phyloP scores from a whole-genome alignment of 2,797 vertebrate genomes.

The Phoebastria nigripes region DNA sequence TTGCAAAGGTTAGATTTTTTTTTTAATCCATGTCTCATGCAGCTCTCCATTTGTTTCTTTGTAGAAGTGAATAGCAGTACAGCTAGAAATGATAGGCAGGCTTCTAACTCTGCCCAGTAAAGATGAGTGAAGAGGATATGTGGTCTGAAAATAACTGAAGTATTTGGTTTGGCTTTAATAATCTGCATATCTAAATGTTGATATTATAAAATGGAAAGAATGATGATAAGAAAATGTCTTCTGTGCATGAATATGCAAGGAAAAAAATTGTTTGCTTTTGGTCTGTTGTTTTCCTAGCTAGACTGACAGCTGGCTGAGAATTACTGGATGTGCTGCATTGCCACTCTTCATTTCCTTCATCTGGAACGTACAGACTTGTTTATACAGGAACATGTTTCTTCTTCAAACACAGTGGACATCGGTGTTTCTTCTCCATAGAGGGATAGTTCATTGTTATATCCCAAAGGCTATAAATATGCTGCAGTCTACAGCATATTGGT shows the following conservation, averaged over 20 bases:
- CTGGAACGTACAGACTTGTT: not conserved
- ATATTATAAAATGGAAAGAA: not conserved
- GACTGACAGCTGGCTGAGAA: not conserved
- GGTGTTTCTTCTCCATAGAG: not conserved
- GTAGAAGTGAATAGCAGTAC: not conserved
- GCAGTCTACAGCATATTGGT: not conserved
- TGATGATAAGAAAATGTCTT: not conserved
- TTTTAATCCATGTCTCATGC: too few relatives aligned
- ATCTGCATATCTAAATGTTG: not conserved
- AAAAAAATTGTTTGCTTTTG: not conserved
- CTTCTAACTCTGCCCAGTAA: not conserved
- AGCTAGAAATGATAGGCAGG: not conserved
- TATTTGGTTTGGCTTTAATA: not conserved
- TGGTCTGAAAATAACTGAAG: not conserved
- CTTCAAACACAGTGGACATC: not conserved
- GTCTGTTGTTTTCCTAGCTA: not conserved
- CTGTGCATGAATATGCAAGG: not conserved
- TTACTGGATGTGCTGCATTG: not conserved
- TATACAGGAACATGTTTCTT: not conserved
- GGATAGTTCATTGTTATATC: not conserved
- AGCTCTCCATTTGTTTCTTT: not conserved
- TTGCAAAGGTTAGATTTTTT: not conserved
- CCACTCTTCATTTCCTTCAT: not conserved
- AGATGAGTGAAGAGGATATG: not conserved
- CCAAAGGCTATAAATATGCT: not conserved